A percentile compares a stretch with the other conserved stretches of the same genome.
Evolutionary conservation across 1,140 invertebrate species (phyloP).

Genomic region (Neelides sp.): DNA sequence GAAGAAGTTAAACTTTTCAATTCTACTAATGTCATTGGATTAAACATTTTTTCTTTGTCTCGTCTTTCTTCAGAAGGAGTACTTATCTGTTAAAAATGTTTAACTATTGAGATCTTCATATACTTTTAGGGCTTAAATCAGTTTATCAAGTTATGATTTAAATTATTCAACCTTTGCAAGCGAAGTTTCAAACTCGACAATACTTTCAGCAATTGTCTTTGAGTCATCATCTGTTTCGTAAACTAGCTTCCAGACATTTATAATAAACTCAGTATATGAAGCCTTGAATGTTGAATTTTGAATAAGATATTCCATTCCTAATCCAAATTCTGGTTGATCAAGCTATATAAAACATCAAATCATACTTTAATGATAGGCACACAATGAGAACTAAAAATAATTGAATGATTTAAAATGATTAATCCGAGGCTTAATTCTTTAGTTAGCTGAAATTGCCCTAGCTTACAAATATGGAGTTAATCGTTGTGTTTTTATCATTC

Average conservation of each 20-base stretch:
- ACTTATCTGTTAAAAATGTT: conserved; percentile 3
- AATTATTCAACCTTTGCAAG: conserved; percentile 7
- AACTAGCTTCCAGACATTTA: conserved; percentile 14
- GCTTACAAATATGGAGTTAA: conserved; percentile 13
- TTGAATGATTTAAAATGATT: too few relatives aligned
- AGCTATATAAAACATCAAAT: conserved; percentile 12
- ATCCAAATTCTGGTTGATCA: conserved; percentile 21
- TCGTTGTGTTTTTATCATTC: neutral
- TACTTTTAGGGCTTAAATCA: neutral
- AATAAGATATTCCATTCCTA: conserved; percentile 4
- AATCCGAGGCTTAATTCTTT: neutral
- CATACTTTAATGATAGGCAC: neutral
- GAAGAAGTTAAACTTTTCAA: neutral
- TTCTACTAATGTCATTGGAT: conserved; percentile 5
- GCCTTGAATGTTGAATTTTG: neutral
- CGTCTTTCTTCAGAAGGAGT: conserved; percentile 5
- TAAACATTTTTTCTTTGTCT: conserved; percentile 10
- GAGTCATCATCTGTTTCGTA: conserved; percentile 11
- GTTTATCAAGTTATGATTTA: conserved; percentile 1
- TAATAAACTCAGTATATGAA: conserved; percentile 12
- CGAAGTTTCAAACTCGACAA: conserved; percentile 9
- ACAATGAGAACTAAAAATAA: too few relatives aligned
- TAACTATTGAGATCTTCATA: too few relatives aligned
- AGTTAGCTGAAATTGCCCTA: neutral
- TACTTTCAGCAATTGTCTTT: neutral